A percentile compares a stretch with the other conserved stretches of the same genome.
Evolutionary conservation across 2,113 vertebrate genomes (phyloP).

Genomic region (Larimichthys crocea): DNA sequence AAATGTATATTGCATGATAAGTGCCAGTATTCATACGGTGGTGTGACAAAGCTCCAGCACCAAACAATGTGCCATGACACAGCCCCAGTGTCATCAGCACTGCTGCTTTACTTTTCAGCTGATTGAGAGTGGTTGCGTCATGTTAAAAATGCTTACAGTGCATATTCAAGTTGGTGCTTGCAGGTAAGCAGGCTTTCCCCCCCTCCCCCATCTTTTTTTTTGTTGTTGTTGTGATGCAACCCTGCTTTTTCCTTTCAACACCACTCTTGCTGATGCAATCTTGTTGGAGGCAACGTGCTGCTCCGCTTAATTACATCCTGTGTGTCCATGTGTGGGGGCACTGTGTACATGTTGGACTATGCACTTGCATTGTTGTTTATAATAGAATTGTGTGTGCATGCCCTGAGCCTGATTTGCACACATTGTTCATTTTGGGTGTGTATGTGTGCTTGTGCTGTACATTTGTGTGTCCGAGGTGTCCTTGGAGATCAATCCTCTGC

Average conservation of each 20-base stretch:
- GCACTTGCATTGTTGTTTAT: constrained; percentile 41
- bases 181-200: constrained; percentile 38
- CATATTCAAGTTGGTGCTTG: constrained; percentile 61
- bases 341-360: constrained; percentile 46
- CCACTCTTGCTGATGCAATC: constrained; percentile 61
- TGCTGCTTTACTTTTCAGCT: constrained; percentile 18
- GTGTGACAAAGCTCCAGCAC: neutral
- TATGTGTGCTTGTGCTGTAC: constrained; percentile 32
- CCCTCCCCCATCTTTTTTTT: neutral
- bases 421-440: constrained; percentile 51
- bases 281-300: constrained; percentile 28
- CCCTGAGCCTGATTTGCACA: constrained; percentile 1
- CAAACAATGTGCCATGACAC: neutral
- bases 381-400: constrained; percentile 34
- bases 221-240: constrained; percentile 64
- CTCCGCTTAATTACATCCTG: constrained; percentile 72
- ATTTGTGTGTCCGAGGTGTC: constrained; percentile 73
- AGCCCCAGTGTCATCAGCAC: neutral
- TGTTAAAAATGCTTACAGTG: constrained; percentile 49
- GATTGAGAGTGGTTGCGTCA: constrained; percentile 55
- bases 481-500: constrained; percentile 77
- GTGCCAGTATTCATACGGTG: too few species aligned
- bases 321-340: constrained; percentile 36
- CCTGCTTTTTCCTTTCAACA: constrained; percentile 46
- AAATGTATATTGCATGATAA: too few species aligned